These are phyloP conservation scores for Sebastes hubbsi DNA, from an alignment of 2,797 vertebrate species.

Conservation along the genomic window DNA sequence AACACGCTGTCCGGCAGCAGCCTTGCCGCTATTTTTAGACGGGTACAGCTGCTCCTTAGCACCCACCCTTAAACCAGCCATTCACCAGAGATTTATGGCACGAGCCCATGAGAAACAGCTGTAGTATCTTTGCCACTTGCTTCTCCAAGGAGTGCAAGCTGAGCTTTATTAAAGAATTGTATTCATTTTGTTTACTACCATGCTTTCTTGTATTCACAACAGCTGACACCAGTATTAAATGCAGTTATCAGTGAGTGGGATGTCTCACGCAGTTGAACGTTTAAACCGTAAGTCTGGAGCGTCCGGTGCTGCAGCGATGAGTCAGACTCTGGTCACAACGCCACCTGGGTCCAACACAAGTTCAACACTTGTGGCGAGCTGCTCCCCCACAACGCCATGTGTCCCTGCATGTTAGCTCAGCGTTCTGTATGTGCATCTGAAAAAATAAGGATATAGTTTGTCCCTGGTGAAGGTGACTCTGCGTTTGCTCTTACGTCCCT, in stretches of 20 bases:
- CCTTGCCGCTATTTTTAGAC: slow-evolving; percentile 77
- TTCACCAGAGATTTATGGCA: slow-evolving; percentile 76
- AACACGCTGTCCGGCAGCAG: slow-evolving; percentile 65
- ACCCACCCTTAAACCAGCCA: slow-evolving; percentile 72
- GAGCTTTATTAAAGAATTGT: slow-evolving; percentile 24
- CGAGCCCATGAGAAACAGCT: slow-evolving; percentile 71
- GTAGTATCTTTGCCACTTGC: slow-evolving; percentile 63
- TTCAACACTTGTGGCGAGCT: slow-evolving; percentile 58
- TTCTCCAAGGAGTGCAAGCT: slow-evolving; percentile 34
- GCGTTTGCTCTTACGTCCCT: slow-evolving; percentile 9
- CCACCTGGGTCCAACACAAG: slow-evolving; percentile 63
- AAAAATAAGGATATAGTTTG: slow-evolving; percentile 37
- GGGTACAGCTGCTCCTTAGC: slow-evolving; percentile 77
- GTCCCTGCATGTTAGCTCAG: slow-evolving; percentile 40
- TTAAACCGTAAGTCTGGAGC: slow-evolving; percentile 51
- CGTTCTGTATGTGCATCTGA: slow-evolving; percentile 17
- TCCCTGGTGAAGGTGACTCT: slow-evolving; percentile 28
- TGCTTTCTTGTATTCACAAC: slow-evolving; percentile 4
- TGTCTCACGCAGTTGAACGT: slow-evolving; percentile 26
- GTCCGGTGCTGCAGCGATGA: slow-evolving; percentile 63
- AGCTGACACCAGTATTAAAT: slow-evolving; percentile 41
- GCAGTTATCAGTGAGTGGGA: slow-evolving; percentile 51
- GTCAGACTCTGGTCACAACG: slow-evolving; percentile 60
- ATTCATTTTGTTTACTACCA: slow-evolving; percentile 18
- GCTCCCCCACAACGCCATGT: slow-evolving; percentile 44